Percentiles rank a stretch among this genome's conserved stretches.
Conservation (phyloP, 2,888 invertebrate genomes). For the Carterocephalus palaemon region DNA sequence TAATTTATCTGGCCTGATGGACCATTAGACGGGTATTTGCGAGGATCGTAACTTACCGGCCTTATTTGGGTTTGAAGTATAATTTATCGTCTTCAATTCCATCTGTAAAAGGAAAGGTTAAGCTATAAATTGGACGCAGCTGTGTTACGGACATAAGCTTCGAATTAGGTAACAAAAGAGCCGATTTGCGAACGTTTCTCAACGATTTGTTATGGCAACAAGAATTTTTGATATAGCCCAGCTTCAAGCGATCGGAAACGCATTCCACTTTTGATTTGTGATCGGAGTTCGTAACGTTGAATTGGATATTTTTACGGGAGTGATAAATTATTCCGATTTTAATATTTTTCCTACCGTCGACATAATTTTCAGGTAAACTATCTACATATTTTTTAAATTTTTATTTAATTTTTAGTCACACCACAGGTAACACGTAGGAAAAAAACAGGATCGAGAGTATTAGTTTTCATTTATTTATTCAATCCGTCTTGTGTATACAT, state of each 20-base stretch:
- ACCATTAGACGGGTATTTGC: conserved; percentile 62
- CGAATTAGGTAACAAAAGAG: conserved; percentile 71
- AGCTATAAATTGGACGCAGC: conserved; percentile 68
- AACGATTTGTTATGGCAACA: conserved; percentile 37
- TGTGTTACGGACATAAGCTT: conserved; percentile 69
- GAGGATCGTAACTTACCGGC: conserved; percentile 65
- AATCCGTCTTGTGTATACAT: too few species aligned
- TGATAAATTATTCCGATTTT: conserved; percentile 8
- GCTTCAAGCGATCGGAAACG: conserved; percentile 15
- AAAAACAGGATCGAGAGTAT: too few species aligned
- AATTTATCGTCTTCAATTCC: conserved; percentile 78
- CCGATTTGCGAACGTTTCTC: conserved; percentile 61
- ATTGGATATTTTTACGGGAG: conserved; percentile 6
- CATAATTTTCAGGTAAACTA: too few species aligned
- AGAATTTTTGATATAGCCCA: conserved; percentile 29
- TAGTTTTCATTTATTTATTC: too few species aligned
- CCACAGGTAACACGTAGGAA: too few species aligned
- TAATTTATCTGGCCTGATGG: conserved; percentile 68
- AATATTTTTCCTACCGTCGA: too few species aligned
- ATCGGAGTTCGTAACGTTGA: conserved; percentile 21
- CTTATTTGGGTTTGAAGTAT: conserved; percentile 77
- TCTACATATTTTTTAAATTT: too few species aligned
- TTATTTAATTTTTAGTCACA: too few species aligned
- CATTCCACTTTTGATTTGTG: conserved; percentile 19
- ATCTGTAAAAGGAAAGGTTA: conserved; percentile 73